A percentile compares a stretch with the other conserved stretches of the same genome.
Conservation (phyloP, 2,113 vertebrate genomes). For the Zosterops pallidus region DNA sequence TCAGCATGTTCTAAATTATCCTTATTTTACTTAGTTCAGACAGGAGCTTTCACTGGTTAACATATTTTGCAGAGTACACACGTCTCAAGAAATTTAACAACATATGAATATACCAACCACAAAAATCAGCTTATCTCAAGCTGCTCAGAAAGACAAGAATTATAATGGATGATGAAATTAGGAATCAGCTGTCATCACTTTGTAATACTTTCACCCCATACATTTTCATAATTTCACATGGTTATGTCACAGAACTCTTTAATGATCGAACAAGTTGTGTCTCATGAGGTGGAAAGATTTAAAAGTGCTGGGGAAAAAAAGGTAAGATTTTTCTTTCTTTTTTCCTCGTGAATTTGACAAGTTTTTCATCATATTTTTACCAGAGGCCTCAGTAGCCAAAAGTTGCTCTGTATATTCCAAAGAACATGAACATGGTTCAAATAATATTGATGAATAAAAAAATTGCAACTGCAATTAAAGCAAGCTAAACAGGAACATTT, state of each 20-base stretch:
- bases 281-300: not conserved
- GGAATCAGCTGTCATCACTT: constrained; percentile 18
- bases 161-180: not conserved
- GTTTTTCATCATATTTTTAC: not conserved
- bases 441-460: not conserved
- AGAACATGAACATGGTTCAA: not conserved
- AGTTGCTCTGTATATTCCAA: not conserved
- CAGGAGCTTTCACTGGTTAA: not conserved
- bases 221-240: not conserved
- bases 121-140: constrained; percentile 47
- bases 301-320: not conserved
- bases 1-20: constrained; percentile 40
- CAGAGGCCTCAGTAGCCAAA: not conserved
- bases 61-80: not conserved
- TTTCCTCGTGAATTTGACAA: not conserved
- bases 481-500: not conserved
- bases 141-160: constrained; percentile 3
- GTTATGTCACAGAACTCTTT: constrained; percentile 10
- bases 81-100: not conserved
- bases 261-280: not conserved
- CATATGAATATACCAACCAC: not conserved
- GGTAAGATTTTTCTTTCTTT: not conserved
- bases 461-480: not conserved
- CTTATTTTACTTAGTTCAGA: not conserved
- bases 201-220: not conserved